Evolutionary conservation across 2,797 vertebrate genomes (phyloP).

Genomic region (Chiroxiphia lanceolata): DNA sequence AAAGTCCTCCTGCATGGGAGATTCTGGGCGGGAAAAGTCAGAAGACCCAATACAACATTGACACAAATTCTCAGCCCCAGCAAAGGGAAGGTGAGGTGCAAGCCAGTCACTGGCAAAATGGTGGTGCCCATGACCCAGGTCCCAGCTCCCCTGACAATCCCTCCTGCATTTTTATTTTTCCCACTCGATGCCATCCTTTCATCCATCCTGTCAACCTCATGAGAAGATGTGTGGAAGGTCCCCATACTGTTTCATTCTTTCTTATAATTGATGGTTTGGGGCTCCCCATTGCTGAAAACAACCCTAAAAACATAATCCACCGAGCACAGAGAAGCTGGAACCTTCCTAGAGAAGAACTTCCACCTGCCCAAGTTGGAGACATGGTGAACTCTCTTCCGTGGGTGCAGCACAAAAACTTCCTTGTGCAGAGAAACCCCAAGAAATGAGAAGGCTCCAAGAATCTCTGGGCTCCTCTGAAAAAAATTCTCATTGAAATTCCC

Average conservation of each 20-base stretch:
- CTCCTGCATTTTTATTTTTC: background rate
- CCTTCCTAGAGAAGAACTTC: background rate
- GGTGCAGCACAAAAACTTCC: background rate
- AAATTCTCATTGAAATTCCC: background rate
- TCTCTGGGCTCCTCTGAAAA: background rate
- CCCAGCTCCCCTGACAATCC: background rate
- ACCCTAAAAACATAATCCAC: background rate
- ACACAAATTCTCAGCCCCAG: background rate
- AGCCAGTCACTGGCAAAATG: background rate
- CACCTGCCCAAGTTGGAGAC: background rate
- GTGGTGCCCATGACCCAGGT: background rate
- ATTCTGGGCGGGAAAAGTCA: background rate
- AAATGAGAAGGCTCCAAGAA: background rate
- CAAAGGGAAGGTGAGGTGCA: background rate
- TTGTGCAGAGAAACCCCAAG: background rate
- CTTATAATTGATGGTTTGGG: background rate
- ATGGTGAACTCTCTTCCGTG: background rate
- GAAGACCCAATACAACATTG: background rate
- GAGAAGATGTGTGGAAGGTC: background rate
- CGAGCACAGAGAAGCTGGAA: background rate
- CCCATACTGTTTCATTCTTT: background rate
- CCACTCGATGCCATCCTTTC: background rate
- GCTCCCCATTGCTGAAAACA: background rate
- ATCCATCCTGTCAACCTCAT: background rate
- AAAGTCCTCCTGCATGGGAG: background rate